Conservation (phyloP, 37 sponge, comb jelly and placozoan species). For the Ianthella basta region DNA sequence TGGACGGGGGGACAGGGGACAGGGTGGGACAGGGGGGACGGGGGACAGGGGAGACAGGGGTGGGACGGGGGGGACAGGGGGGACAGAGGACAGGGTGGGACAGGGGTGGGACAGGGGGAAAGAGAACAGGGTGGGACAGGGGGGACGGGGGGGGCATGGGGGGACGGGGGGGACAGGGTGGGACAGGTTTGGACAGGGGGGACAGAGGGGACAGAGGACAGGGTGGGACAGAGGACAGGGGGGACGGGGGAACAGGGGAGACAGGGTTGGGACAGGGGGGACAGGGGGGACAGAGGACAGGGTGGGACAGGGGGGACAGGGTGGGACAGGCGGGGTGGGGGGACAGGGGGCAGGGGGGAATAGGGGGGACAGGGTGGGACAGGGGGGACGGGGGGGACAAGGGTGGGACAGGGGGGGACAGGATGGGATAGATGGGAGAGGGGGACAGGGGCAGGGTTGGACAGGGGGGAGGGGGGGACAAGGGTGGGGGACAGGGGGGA, state of each 20-base stretch:
- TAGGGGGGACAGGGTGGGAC: not conserved
- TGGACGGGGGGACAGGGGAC: too few relatives aligned
- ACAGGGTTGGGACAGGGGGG: conserved; percentile 17
- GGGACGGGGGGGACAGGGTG: too few relatives aligned
- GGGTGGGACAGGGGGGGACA: not conserved
- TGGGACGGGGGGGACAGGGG: not conserved
- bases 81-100: conserved; percentile 20
- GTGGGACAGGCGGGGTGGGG: too few relatives aligned
- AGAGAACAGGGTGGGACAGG: not conserved
- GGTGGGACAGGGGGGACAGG: not conserved
- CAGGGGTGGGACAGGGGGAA: conserved; percentile 16
- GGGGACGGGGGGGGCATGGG: not conserved
- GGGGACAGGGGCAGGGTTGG: conserved; percentile 4
- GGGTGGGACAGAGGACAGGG: not conserved
- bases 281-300: not conserved
- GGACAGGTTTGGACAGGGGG: not conserved
- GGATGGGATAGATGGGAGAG: too few relatives aligned
- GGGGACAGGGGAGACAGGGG: conserved; percentile 43
- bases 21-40: too few relatives aligned
- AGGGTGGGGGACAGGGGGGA: not conserved
- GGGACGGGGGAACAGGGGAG: conserved; percentile 16
- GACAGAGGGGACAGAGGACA: not conserved
- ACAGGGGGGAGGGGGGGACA: conserved; percentile 12
- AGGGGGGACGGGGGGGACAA: not conserved
- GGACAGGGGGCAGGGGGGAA: not conserved